Evolutionary conservation across 2,888 invertebrate genomes (phyloP), one percentile per base, ranked within the genome.

Genomic region (Scelioninae gen. 1): DNA sequence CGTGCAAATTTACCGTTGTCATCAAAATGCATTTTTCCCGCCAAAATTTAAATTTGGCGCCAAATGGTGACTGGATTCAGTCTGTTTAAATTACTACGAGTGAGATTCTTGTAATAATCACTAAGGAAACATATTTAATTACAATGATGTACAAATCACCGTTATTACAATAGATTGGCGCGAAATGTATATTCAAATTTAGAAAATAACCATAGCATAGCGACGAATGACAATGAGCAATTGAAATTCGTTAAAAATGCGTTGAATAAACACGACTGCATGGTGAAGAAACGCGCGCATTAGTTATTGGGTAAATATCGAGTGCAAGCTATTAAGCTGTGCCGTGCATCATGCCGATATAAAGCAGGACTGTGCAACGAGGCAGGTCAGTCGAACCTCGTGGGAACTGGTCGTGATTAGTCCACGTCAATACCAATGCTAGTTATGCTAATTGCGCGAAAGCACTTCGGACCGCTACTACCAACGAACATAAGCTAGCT

Each of bases 401-500:
- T 89, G 90, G 89, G 89, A 90, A 90, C 89, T 87, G 86, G 88
- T 87, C 87, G 89, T 89, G 90, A 91, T 90, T 90, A 90, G 89
- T 89, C 88, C 85, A 89, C 88, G 89, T 90, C 90, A 90, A 89
- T 90, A 87, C 85, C 85, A 87, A 88, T 87, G 90, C 88, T 90
- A 88, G 88, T 90, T 89, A 90, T 90, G 89, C 89, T 89, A 90
- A 91, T 90, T 90, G 89, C 89, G 85, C 89, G 88, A 89, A 88
- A 88, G 90, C 88, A 89, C 88, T 89, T 89, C 85, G 87, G 86
- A 78, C 87, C 82, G 86, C 88, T 87, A 85, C 88, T 79, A 84
- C 78, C 69, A 81, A 53, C 71, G 69, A 65, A 23, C 78, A 55
- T 60, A 66, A 58, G 69, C 78, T 72, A 76, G 40, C 69, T 71